phyloP scores from a whole-genome alignment of 2,888 invertebrate genomes.

The Penaeus monodon region DNA sequence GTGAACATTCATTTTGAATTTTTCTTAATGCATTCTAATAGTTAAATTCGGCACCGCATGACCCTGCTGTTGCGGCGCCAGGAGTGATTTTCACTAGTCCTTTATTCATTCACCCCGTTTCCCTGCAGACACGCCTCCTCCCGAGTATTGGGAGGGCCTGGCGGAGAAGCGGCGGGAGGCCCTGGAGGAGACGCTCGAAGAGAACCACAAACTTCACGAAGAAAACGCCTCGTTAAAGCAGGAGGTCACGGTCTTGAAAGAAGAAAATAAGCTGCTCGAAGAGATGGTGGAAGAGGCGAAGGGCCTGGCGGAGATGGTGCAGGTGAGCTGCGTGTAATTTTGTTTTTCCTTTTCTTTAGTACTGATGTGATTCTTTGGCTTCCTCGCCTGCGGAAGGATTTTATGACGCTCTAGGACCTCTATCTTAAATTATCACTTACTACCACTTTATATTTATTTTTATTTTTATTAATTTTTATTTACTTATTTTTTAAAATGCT shows the following conservation, averaged over 20 bases:
- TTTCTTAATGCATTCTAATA: too few relatives aligned
- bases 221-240: conserved; percentile 23
- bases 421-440: too few relatives aligned
- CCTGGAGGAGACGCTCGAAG: conserved; percentile 38
- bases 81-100: neutral
- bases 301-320: conserved; percentile 38
- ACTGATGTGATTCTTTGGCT: too few relatives aligned
- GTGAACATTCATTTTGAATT: neutral
- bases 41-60: too few relatives aligned
- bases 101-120: neutral
- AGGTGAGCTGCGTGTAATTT: conserved; percentile 15
- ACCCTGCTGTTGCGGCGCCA: too few relatives aligned
- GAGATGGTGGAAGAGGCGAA: conserved; percentile 54
- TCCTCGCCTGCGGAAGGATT: too few relatives aligned
- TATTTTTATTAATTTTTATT: too few relatives aligned
- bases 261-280: conserved; percentile 45
- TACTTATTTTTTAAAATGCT: too few relatives aligned
- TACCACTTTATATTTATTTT: too few relatives aligned
- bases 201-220: conserved; percentile 49
- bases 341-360: too few relatives aligned
- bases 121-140: conserved; percentile 39
- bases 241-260: conserved; percentile 29
- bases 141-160: conserved; percentile 55
- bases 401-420: too few relatives aligned
- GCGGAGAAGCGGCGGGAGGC: conserved; percentile 55